These are phyloP conservation scores for Dicranocentrus wangi DNA, from an alignment of 2,888 invertebrate species.

Conservation along the genomic window DNA sequence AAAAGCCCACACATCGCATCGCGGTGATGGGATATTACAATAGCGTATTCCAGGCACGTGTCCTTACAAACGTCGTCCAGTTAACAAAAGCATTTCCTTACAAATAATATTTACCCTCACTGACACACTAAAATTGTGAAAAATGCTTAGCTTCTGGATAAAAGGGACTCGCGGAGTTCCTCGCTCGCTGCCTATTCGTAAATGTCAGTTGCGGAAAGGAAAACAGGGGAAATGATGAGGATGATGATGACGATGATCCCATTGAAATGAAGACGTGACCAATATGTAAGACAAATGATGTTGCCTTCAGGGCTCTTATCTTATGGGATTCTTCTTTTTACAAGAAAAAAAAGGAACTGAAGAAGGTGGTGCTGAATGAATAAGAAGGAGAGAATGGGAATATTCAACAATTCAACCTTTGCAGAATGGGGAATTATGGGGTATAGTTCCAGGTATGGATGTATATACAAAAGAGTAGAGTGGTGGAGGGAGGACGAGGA, in stretches of 20 bases:
- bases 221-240: constrained; percentile 19
- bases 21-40: too few species aligned
- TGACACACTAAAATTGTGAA: constrained; percentile 22
- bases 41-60: constrained; percentile 42
- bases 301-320: constrained; percentile 55
- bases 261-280: constrained; percentile 62
- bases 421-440: not conserved
- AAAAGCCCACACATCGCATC: too few species aligned
- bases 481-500: constrained; percentile 6
- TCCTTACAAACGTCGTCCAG: not conserved
- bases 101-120: constrained; percentile 19
- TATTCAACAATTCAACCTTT: not conserved
- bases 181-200: constrained; percentile 23
- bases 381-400: not conserved
- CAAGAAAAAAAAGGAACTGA: not conserved
- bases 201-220: constrained; percentile 24
- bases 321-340: not conserved
- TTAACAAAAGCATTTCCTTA: not conserved
- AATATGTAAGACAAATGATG: constrained; percentile 62
- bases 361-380: constrained; percentile 23
- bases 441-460: not conserved
- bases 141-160: constrained; percentile 7
- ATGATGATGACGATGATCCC: constrained; percentile 54
- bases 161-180: too few species aligned
- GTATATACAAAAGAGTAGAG: constrained; percentile 4